Base-by-base conservation (phyloP, 35 echinoderm and acorn worm genomes). In the Chiridota heheva region DNA sequence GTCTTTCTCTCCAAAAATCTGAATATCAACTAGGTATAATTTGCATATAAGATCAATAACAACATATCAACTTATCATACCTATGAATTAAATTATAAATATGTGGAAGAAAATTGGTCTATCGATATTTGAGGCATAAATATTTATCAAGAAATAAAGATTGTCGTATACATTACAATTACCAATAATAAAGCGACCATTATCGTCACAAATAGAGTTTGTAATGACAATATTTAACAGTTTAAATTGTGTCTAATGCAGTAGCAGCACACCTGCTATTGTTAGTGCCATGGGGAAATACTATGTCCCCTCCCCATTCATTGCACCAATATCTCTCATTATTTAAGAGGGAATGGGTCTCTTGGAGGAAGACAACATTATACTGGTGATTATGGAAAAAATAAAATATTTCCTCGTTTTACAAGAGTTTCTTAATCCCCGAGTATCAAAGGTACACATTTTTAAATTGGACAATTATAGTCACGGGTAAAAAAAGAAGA, bases 301-400 rank as follows among this genome's bases (percentile, higher is more conserved):
- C 5, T 6, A 17, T 15, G 16, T 31, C 37, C 30, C 62, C 62
- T 6, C 62, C 62, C 62, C 62, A 66, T 17, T 66, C 62, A 66
- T 66, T 66, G 2, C 27, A 66, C 62, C 62, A 66, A 6, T 33
- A 6, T 5, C 3, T 66, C 16, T 36, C 1, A 36, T 66, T 35
- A 15, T 66, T 13, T 3, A 2, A 29, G 37, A 35, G 30, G 30
- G 62, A 66, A 66, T 66, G 62, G 16, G 62, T 6, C 29, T 66
- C 62, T 66, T 66, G 62, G 16, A 66, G 33, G 37, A 66, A 66
- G 16, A 66, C 29, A 66, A 66, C 16, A 29, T 66, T 35, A 17
- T 66, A 66, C 16, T 66, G 30, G 17, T 66, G 16, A 18, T 35
- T 66, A 17, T 66, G 62, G 4, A 66, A 66, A 66, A 33, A 66